These are phyloP conservation scores for Idris sp. DNA, from an alignment of 1,140 invertebrate genomes.

Conservation along the genomic window DNA sequence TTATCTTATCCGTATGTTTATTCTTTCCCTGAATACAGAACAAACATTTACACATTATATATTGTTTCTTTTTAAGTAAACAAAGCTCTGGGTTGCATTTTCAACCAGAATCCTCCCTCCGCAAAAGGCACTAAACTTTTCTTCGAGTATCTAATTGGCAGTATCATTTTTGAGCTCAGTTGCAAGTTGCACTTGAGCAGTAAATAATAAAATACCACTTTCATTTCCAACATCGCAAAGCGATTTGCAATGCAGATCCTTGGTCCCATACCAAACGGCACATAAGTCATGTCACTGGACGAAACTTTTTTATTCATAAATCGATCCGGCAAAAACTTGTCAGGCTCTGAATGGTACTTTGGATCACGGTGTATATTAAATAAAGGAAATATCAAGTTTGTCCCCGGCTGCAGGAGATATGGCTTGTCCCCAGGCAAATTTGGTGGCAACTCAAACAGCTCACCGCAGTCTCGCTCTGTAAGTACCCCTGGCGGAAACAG, in stretches of 20 bases:
- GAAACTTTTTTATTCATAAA: slow-evolving; percentile 72
- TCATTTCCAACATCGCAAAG: slow-evolving; percentile 59
- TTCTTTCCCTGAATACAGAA: no score
- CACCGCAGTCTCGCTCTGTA: slow-evolving; percentile 76
- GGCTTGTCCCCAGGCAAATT: slow-evolving; percentile 67
- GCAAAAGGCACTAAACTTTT: slow-evolving; percentile 55
- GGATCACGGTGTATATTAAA: slow-evolving; percentile 78
- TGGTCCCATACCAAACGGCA: slow-evolving; percentile 52
- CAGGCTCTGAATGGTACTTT: slow-evolving; percentile 79
- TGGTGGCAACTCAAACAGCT: slow-evolving; percentile 59
- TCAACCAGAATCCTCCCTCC: slow-evolving; percentile 68
- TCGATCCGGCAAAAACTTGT: slow-evolving; percentile 79
- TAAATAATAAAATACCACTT: slow-evolving; percentile 67
- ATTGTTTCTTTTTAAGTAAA: slow-evolving; percentile 28
- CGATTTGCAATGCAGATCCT: slow-evolving; percentile 45
- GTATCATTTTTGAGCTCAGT: slow-evolving; percentile 58
- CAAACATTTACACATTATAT: no score
- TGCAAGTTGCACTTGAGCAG: slow-evolving; percentile 63
- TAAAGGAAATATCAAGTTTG: slow-evolving; percentile 68
- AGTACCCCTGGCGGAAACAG: slow-evolving; percentile 76
- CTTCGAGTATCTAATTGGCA: slow-evolving; percentile 60
- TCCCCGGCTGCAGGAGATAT: slow-evolving; percentile 71
- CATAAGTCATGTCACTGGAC: slow-evolving; percentile 31
- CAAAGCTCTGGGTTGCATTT: slow-evolving; percentile 36
- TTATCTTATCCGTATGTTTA: no score